phyloP scores from a whole-genome alignment of 2,113 vertebrate genomes.

The Thomomys bottae region DNA sequence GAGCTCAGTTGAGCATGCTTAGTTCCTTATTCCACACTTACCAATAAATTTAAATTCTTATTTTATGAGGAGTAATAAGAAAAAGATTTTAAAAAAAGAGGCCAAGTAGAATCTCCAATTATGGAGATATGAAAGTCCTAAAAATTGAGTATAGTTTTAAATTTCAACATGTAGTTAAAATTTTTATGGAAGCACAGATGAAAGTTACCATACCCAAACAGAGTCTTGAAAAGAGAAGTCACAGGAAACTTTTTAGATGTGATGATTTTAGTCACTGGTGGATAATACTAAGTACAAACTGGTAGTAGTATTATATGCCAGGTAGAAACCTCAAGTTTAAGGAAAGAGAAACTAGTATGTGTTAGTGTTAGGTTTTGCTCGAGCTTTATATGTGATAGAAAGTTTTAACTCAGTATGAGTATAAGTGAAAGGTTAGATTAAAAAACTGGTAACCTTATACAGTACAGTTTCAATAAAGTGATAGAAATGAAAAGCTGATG shows the following conservation, averaged over 20 bases:
- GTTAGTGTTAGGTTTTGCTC: neutral
- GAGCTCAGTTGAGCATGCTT: neutral
- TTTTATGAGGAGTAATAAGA: neutral
- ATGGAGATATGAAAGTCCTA: neutral
- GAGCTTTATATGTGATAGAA: neutral
- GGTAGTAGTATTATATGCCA: neutral
- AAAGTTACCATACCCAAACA: neutral
- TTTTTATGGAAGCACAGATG: neutral
- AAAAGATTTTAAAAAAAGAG: neutral
- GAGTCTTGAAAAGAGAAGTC: neutral
- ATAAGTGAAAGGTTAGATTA: slow-evolving; percentile 9
- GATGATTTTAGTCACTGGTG: neutral
- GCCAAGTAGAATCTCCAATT: neutral
- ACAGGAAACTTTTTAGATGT: neutral
- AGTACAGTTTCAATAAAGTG: slow-evolving; percentile 32
- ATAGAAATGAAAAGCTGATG: slow-evolving; percentile 14
- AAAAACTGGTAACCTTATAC: slow-evolving; percentile 5
- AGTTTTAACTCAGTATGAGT: neutral
- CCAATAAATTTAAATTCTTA: neutral
- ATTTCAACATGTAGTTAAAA: neutral
- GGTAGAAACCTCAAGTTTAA: neutral
- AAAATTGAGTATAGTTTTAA: slow-evolving; percentile 9
- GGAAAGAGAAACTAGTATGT: neutral
- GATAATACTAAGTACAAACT: neutral
- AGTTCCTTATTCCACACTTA: neutral